A percentile compares a stretch with the other conserved stretches of the same genome.
Conservation (phyloP, 2,113 vertebrate genomes). For the Apaloderma vittatum region DNA sequence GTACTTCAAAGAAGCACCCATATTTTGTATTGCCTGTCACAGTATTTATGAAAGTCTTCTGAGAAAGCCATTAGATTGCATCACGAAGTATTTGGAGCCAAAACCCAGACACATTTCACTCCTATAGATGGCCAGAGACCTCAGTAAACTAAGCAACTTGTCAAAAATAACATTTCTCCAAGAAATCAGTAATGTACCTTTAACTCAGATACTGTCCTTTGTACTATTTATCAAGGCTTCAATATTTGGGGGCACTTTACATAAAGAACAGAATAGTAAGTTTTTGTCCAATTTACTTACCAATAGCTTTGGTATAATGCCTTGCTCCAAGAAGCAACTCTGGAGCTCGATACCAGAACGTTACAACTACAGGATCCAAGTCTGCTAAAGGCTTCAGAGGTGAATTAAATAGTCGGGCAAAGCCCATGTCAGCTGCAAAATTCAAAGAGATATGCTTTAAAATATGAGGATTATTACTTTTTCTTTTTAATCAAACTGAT, state of each 20-base stretch:
- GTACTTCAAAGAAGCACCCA: background rate
- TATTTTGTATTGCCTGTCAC: background rate
- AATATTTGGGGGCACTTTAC: background rate
- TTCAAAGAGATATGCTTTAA: slow-evolving; percentile 51
- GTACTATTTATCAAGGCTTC: background rate
- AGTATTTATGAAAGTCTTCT: background rate
- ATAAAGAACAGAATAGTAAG: background rate
- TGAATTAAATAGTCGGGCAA: slow-evolving; percentile 99
- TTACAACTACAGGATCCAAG: slow-evolving; percentile 99
- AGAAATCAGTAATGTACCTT: background rate
- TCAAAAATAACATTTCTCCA: background rate
- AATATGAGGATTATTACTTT: background rate
- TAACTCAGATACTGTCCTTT: background rate
- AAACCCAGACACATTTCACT: background rate
- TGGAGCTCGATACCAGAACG: slow-evolving; percentile 99
- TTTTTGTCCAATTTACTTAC: slow-evolving; percentile 82
- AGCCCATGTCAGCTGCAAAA: slow-evolving; percentile 98
- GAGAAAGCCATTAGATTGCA: background rate
- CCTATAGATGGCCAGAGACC: background rate
- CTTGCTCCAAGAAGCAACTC: slow-evolving; percentile 97
- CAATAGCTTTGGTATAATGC: slow-evolving; percentile 99
- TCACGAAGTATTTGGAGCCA: background rate
- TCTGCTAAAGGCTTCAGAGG: slow-evolving; percentile 99
- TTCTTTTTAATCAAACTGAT: background rate
- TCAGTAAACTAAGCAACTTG: background rate